phyloP scores from a whole-genome alignment of 2,113 vertebrate species.

The Poeciliopsis prolifica region DNA sequence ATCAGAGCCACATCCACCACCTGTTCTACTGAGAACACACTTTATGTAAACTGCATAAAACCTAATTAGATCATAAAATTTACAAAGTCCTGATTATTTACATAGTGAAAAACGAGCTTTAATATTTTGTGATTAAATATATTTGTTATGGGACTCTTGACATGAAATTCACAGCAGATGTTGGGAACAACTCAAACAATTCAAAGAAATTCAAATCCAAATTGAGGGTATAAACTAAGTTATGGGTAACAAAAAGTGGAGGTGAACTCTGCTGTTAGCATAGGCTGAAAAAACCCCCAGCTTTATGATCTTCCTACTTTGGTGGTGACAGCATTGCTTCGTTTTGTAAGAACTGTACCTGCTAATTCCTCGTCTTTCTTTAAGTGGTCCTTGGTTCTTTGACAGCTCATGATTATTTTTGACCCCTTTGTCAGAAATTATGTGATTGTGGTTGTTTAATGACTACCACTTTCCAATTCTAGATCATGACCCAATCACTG shows the following conservation, averaged over 20 bases:
- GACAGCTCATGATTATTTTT: not conserved
- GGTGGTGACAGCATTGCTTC: not conserved
- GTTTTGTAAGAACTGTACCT: not conserved
- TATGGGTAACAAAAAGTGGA: no score
- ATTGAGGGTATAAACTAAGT: no score
- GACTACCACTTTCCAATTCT: not conserved
- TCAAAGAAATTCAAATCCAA: no score
- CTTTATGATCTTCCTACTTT: no score
- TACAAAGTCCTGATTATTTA: slow-evolving; percentile 2
- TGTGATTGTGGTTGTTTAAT: not conserved
- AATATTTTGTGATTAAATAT: not conserved
- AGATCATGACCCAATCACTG: not conserved
- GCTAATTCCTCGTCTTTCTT: not conserved
- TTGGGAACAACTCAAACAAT: not conserved
- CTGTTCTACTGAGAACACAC: slow-evolving; percentile 53
- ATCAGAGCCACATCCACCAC: slow-evolving; percentile 52
- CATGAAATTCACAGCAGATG: not conserved
- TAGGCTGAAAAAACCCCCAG: no score
- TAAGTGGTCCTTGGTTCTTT: not conserved
- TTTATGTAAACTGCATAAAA: slow-evolving; percentile 29
- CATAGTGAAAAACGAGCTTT: not conserved
- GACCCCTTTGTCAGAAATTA: not conserved
- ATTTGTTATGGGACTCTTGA: not conserved
- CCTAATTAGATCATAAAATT: not conserved
- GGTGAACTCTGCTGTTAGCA: no score